phyloP scores from a whole-genome alignment of 2,113 vertebrate species.

The Brachirus orientalis region DNA sequence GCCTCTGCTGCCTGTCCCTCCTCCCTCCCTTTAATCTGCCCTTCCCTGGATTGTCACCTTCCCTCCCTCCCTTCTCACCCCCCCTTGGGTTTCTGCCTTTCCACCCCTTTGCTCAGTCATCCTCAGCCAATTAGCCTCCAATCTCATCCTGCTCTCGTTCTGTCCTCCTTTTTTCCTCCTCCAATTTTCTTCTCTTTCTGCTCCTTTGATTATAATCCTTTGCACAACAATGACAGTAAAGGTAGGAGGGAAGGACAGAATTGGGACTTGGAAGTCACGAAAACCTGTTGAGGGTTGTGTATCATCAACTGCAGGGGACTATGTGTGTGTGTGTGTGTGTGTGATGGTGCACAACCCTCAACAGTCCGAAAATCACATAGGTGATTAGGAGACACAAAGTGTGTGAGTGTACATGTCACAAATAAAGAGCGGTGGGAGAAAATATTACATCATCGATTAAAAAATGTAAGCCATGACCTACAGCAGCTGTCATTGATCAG shows the following conservation, averaged over 20 bases:
- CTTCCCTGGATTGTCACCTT: slow-evolving; percentile 58
- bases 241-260: slow-evolving; percentile 34
- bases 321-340: neutral
- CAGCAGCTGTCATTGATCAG: slow-evolving; percentile 14
- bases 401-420: neutral
- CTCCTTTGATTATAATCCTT: slow-evolving; percentile 69
- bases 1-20: slow-evolving; percentile 62
- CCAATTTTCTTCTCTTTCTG: slow-evolving; percentile 37
- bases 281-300: too few relatives aligned
- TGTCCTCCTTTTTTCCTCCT: slow-evolving; percentile 42
- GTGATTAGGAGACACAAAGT: slow-evolving; percentile 19
- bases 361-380: slow-evolving; percentile 37
- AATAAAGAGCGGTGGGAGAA: neutral
- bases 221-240: slow-evolving; percentile 59
- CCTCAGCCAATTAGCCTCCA: slow-evolving; percentile 80
- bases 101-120: slow-evolving; percentile 69
- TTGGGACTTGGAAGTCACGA: slow-evolving; percentile 67
- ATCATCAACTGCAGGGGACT: too few relatives aligned
- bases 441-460: neutral
- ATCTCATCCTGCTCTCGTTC: slow-evolving; percentile 65
- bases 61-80: slow-evolving; percentile 27
- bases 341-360: too few relatives aligned
- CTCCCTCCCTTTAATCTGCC: slow-evolving; percentile 66
- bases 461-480: neutral
- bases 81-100: slow-evolving; percentile 37